Conservation (phyloP, 2,888 invertebrate genomes). For the Cordylochernes scorpioides region DNA sequence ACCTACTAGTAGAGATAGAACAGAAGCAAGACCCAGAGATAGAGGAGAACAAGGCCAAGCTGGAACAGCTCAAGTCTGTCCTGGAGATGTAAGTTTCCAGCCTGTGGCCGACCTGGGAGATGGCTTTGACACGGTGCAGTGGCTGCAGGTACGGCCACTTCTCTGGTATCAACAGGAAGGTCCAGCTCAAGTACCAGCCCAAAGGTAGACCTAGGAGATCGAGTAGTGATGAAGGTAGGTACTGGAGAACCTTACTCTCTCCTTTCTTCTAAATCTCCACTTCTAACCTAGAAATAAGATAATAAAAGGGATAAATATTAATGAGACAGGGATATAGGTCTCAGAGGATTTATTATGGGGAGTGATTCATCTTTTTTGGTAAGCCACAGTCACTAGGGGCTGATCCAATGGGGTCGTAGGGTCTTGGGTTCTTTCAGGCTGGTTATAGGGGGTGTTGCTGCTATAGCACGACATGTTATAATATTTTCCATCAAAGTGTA, state of each 20-base stretch:
- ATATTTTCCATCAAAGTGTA: too few relatives aligned
- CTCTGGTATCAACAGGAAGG: conserved; percentile 96
- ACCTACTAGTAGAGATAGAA: conserved; percentile 45
- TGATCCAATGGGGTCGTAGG: too few relatives aligned
- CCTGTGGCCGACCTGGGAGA: too few relatives aligned
- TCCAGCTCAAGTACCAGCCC: conserved; percentile 97
- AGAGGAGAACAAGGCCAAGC: conserved; percentile 83
- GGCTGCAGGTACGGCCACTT: conserved; percentile 95
- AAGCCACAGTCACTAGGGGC: too few relatives aligned
- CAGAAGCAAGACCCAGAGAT: conserved; percentile 61
- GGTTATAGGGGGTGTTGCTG: too few relatives aligned
- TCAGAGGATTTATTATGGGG: too few relatives aligned
- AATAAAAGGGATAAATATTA: too few relatives aligned
- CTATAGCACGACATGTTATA: too few relatives aligned
- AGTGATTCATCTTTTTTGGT: too few relatives aligned
- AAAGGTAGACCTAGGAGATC: conserved; percentile 69
- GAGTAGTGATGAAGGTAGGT: conserved; percentile 53
- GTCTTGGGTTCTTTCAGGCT: too few relatives aligned
- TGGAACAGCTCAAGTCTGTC: conserved; percentile 89
- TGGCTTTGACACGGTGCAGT: too few relatives aligned
- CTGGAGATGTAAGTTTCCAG: conserved; percentile 65
- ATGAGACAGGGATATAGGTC: too few relatives aligned
- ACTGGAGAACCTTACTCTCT: background rate
- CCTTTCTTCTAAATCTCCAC: background rate
- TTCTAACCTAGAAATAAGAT: background rate